Conservation (phyloP, 2,888 invertebrate genomes). For the Amblyjoppa fuscipennis region DNA sequence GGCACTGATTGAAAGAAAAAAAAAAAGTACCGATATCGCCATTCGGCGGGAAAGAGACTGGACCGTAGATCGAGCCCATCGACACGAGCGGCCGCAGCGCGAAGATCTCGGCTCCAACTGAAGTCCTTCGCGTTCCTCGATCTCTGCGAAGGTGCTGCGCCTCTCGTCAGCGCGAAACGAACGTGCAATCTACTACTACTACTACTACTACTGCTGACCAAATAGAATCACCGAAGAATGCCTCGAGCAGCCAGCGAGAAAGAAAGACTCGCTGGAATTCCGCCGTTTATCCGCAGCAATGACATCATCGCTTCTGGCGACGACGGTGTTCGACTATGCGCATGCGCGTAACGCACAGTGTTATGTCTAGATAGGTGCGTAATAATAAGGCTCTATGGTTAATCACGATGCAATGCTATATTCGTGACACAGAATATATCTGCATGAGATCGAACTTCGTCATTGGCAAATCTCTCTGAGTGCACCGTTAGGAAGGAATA, state of each 20-base stretch:
- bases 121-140: slow-evolving; percentile 53
- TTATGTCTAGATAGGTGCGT: slow-evolving; percentile 20
- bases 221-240: slow-evolving; percentile 45
- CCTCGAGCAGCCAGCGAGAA: slow-evolving; percentile 22
- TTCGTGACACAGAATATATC: too few relatives aligned
- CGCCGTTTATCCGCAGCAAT: slow-evolving; percentile 47
- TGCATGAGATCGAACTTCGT: too few relatives aligned
- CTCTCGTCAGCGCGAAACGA: slow-evolving; percentile 31
- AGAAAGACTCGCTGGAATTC: slow-evolving; percentile 36
- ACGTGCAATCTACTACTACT: slow-evolving; percentile 27
- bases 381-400: neutral
- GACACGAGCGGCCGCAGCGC: slow-evolving; percentile 6
- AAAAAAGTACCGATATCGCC: slow-evolving; percentile 18
- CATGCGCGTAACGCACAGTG: slow-evolving; percentile 37
- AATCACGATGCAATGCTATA: neutral
- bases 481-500: neutral
- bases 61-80: neutral
- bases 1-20: slow-evolving; percentile 10
- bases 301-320: slow-evolving; percentile 57
- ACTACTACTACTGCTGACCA: neutral
- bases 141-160: slow-evolving; percentile 36
- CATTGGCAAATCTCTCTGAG: too few relatives aligned
- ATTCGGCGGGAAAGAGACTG: slow-evolving; percentile 9
- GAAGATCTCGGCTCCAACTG: slow-evolving; percentile 35
- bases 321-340: slow-evolving; percentile 57